Evolutionary conservation across 2,113 vertebrate genomes (phyloP).

Genomic region (Apteryx mantelli): DNA sequence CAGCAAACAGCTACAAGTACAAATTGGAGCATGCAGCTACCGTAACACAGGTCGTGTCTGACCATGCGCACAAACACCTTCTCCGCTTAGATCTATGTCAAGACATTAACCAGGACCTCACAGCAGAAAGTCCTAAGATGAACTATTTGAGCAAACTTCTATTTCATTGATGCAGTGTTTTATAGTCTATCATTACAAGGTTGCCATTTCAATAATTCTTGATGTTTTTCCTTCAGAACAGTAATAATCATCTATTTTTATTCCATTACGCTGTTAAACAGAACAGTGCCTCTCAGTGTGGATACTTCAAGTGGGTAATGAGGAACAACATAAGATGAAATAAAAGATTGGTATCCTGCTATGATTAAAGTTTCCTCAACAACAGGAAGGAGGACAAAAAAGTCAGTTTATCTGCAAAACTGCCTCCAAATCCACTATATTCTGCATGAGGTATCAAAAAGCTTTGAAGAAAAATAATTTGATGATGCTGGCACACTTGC

Average conservation of each 20-base stretch:
- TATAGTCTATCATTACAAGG: background rate
- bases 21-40: background rate
- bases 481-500: background rate
- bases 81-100: background rate
- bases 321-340: background rate
- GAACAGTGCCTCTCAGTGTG: background rate
- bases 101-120: background rate
- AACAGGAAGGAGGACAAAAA: background rate
- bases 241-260: background rate
- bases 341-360: background rate
- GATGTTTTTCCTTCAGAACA: background rate
- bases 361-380: background rate
- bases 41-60: background rate
- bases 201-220: background rate
- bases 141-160: background rate
- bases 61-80: rapidly evolving
- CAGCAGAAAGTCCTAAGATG: background rate
- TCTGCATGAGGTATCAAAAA: background rate
- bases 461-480: background rate
- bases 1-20: background rate
- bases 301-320: background rate
- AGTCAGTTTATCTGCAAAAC: background rate
- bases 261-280: background rate
- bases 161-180: background rate
- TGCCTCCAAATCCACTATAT: background rate